Evolutionary conservation across 2,888 invertebrate genomes (phyloP), one percentile per base, ranked within the genome.

Genomic region (Stictocephala bisonia): DNA sequence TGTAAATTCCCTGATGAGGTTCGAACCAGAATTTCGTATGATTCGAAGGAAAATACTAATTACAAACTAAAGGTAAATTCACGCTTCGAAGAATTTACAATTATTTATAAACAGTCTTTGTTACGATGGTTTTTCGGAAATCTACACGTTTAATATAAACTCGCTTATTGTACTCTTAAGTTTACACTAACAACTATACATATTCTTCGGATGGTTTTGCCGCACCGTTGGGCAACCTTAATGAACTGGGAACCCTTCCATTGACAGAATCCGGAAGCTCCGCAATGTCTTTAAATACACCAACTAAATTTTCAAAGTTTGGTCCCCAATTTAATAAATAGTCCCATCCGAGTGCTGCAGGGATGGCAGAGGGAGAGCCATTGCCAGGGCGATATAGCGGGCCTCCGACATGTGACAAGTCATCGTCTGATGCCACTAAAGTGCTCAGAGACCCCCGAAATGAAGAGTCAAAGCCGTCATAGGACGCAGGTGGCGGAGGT

Each of bases 291-390:
- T 95, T 96, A 82, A 97, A 97, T 60, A 97, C 97, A 26, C 97
- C 96, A 77, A 96, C 95, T 82, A 97, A 88, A 83, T 94, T 96
- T 84, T 97, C 95, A 84, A 96, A 97, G 85, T 96, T 97, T 20
- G 96, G 95, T 7, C 97, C 96, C 96, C 97, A 97, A 84, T 97
- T 97, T 72, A 97, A 88, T 77, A 97, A 86, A 83, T 96, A 96
- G 82, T 97, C 96, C 95, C 96, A 97, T 70, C 96, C 94, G 56
- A 97, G 87, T 3, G 94, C 91, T 2, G 92, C 91, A 22, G 80
- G 81, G 3, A 90, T 88, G 1, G 87, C 86, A 0, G 92, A 90
- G 0, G 94, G 92, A 0, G 93, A 93, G 64, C 91, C 93, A 81
- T 91, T 92, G 0, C 91, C 89, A 76, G 93, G 93, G 78, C 94